Evolutionary conservation across 2,888 invertebrate species (phyloP).

Genomic region (Pherbina coryleti): DNA sequence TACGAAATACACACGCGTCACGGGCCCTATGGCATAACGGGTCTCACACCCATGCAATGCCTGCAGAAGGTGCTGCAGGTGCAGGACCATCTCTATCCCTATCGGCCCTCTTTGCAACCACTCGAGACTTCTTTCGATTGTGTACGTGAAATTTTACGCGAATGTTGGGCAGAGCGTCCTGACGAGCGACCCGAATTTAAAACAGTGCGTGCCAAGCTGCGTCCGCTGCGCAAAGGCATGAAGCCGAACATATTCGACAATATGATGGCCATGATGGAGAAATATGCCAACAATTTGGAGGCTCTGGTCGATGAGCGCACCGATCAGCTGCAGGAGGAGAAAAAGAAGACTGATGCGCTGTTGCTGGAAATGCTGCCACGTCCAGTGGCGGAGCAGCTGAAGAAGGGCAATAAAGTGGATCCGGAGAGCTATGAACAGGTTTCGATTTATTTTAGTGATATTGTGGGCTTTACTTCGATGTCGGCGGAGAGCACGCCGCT

Average conservation of each 20-base stretch:
- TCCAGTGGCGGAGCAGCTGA: conserved; percentile 92
- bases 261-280: conserved; percentile 98
- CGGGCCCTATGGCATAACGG: conserved; percentile 85
- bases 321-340: conserved; percentile 93
- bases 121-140: conserved; percentile 88
- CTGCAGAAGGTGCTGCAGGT: conserved; percentile 67
- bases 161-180: conserved; percentile 89
- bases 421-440: conserved; percentile 89
- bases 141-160: conserved; percentile 85
- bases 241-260: conserved; percentile 97
- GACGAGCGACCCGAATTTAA: conserved; percentile 88
- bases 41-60: conserved; percentile 76
- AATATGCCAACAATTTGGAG: conserved; percentile 95
- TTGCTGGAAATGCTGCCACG: conserved; percentile 90
- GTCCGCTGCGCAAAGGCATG: conserved; percentile 91
- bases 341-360: conserved; percentile 93
- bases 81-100: conserved; percentile 62
- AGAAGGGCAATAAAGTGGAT: conserved; percentile 88
- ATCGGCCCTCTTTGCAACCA: conserved; percentile 80
- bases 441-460: conserved; percentile 95
- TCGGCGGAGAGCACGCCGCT: conserved; percentile 92
- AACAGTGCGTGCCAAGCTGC: conserved; percentile 80
- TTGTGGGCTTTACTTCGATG: conserved; percentile 93
- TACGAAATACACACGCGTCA: conserved; percentile 89
- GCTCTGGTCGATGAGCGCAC: conserved; percentile 94